These are phyloP conservation scores for Echinometra lucunter DNA, from an alignment of 53 echinoderm and acorn worm genomes.

Conservation along the genomic window DNA sequence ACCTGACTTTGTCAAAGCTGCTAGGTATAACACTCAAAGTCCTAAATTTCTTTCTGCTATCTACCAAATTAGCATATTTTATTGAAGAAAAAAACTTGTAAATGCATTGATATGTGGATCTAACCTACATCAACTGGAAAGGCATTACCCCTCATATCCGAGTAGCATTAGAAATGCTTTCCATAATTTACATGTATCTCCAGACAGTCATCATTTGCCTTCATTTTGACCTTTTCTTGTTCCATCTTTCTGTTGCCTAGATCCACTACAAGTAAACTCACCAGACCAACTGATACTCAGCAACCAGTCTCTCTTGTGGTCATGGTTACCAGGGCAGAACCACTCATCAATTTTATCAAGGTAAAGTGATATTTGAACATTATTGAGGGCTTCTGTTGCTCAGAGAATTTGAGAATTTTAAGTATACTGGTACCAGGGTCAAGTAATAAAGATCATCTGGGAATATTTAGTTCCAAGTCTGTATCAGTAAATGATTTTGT, in stretches of 20 bases:
- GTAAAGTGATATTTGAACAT: background rate
- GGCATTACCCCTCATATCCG: background rate
- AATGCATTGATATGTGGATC: background rate
- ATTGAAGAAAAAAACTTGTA: background rate
- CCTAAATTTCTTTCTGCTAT: no score
- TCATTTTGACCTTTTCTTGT: no score
- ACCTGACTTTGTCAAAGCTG: no score
- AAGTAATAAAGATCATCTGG: no score
- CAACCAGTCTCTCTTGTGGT: slow-evolving; percentile 63
- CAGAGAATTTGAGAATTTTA: background rate
- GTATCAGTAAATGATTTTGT: no score
- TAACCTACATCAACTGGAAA: background rate
- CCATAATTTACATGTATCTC: background rate
- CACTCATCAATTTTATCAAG: slow-evolving; percentile 67
- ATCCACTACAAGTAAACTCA: slow-evolving; percentile 39
- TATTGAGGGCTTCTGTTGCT: background rate
- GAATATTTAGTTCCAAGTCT: no score
- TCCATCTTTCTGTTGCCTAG: background rate
- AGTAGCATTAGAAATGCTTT: no score
- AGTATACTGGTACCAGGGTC: no score
- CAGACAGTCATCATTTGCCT: background rate
- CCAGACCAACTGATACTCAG: slow-evolving; percentile 23
- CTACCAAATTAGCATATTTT: background rate
- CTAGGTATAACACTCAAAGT: no score
- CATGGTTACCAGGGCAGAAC: slow-evolving; percentile 64